A percentile compares a stretch with the other conserved stretches of the same genome.
Evolutionary conservation across 2,888 invertebrate genomes (phyloP).

Genomic region (Athalia rosae): DNA sequence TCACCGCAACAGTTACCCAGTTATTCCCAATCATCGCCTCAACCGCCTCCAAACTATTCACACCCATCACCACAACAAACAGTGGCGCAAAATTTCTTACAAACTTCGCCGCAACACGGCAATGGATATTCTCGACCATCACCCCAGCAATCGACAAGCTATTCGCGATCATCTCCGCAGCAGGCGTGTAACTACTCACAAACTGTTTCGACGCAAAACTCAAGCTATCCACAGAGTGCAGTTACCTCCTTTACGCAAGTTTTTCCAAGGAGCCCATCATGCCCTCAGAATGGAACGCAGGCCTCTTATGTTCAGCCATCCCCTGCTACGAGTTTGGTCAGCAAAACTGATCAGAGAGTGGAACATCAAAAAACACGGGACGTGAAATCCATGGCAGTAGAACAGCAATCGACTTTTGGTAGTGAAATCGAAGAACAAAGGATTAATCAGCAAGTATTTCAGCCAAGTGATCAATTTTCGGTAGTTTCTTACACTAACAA

Average conservation of each 20-base stretch:
- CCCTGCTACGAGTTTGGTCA: constrained; percentile 56
- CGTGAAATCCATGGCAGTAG: constrained; percentile 56
- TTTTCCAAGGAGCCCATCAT: constrained; percentile 58
- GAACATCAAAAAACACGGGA: constrained; percentile 60
- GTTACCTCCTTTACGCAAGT: constrained; percentile 53
- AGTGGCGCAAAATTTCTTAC: constrained; percentile 59
- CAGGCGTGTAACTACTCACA: constrained; percentile 70
- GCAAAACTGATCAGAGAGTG: constrained; percentile 59
- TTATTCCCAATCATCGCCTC: constrained; percentile 33
- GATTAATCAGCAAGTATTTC: constrained; percentile 42
- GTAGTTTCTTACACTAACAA: constrained; percentile 34
- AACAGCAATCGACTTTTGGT: constrained; percentile 58
- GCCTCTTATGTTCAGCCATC: constrained; percentile 72
- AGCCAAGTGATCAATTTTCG: constrained; percentile 38
- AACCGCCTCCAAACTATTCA: constrained; percentile 52
- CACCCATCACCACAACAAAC: constrained; percentile 57
- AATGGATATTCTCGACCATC: constrained; percentile 62
- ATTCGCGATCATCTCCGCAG: constrained; percentile 66
- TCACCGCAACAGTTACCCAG: constrained; percentile 53
- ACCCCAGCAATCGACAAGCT: constrained; percentile 61
- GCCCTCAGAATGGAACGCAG: constrained; percentile 64
- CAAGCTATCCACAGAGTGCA: constrained; percentile 57
- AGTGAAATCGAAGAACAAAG: constrained; percentile 43
- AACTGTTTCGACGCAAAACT: constrained; percentile 49
- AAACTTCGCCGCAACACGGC: constrained; percentile 63